These are phyloP conservation scores for Oceanodroma tethys DNA, from an alignment of 2,113 vertebrate species.

Conservation along the genomic window DNA sequence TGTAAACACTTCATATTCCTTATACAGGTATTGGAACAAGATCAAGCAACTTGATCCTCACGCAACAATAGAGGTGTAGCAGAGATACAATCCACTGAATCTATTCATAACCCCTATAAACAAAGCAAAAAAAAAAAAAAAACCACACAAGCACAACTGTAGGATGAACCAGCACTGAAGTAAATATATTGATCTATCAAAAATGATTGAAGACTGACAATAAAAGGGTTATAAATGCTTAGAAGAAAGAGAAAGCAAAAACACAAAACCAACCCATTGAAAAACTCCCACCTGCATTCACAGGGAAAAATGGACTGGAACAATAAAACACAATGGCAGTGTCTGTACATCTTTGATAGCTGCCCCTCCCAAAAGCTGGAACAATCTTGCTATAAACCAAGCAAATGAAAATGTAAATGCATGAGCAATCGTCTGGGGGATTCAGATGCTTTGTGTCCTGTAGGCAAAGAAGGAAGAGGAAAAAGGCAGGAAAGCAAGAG, in stretches of 20 bases:
- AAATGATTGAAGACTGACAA: constrained; percentile 60
- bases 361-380: constrained; percentile 41
- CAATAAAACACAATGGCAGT: constrained; percentile 47
- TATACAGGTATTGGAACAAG: background rate
- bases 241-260: constrained; percentile 32
- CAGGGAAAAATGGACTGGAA: constrained; percentile 21
- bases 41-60: background rate
- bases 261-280: background rate
- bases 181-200: constrained; percentile 59
- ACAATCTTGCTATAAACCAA: constrained; percentile 18
- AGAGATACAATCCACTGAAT: background rate
- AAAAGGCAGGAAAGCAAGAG: background rate
- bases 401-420: constrained; percentile 51
- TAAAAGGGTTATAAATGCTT: constrained; percentile 48
- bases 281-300: constrained; percentile 48
- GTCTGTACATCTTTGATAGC: constrained; percentile 11
- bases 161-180: constrained; percentile 10
- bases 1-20: background rate
- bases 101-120: background rate
- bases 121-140: background rate
- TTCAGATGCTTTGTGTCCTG: constrained; percentile 11
- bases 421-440: background rate
- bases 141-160: background rate
- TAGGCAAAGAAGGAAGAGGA: background rate
- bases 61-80: fast-evolving